Base-by-base conservation (phyloP, 2,113 vertebrate genomes). In the Rhynchomys soricoides region DNA sequence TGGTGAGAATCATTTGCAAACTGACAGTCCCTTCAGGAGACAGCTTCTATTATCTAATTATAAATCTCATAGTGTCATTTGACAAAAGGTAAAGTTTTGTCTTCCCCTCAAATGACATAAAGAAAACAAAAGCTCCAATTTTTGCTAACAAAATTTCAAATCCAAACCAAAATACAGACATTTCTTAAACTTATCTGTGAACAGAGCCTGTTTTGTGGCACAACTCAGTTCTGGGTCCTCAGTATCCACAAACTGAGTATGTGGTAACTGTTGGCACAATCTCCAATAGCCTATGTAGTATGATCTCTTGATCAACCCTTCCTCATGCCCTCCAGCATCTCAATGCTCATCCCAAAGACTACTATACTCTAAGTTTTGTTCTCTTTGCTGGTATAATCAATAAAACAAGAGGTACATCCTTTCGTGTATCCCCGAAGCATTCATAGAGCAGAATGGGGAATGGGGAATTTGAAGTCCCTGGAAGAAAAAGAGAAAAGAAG, bases 31-130 rank as follows among this genome's bases (percentile, higher is more conserved):
- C 96, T 97, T 96, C 95, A 97, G 98, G 97, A 98, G 98, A 98
- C 97, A 98, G 97, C 94, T 70, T 97, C 97, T 98, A 98, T 99
- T 98, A 98, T 98, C 98, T 98, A 98, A 98, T 98, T 98, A 98
- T 98, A 98, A 98, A 98, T 98, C 97, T 98, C 97, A 98, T 83
- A 3, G 90, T 98, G 98, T 98, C 98, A 98, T 98, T 98, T 98
- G 95, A 98, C 97, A 98, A 98, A 98, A 98, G 94, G 94, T 98
- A 98, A 97, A 71, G 52, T 93, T 97, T 98, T 97, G 90, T 97
- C 95, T 96, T 97, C 89, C 57, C 70, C 93, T 97, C 34, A 89
- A 83, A 64, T 43, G 34, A 37, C 3, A 71, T 79, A 19, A 90
- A 59, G 45, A 91, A 92, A 74, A 21, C 13, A 34, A 37, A 83